Evolutionary conservation across 2,113 vertebrate species (phyloP).

Genomic region (Hypocryptadius cinnamomeus): DNA sequence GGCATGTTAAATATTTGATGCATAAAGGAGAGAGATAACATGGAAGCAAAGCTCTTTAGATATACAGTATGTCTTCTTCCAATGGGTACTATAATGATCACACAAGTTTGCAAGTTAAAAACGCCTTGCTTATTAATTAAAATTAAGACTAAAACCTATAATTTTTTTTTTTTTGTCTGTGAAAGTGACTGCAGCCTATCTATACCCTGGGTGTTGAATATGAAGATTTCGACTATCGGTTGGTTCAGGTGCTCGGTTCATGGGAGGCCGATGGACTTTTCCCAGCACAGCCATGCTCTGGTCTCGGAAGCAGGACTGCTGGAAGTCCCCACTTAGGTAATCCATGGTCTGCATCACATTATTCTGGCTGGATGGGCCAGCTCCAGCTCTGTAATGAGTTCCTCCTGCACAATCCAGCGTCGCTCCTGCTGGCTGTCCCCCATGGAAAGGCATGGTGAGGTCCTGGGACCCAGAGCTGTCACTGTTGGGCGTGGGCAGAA

Average conservation of each 20-base stretch:
- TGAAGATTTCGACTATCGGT: conserved; percentile 88
- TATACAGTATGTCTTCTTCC: conserved; percentile 33
- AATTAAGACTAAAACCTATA: conserved; percentile 75
- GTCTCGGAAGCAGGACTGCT: conserved; percentile 96
- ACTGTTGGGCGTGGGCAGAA: conserved; percentile 96
- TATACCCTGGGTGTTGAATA: conserved; percentile 98
- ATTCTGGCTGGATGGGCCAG: conserved; percentile 83
- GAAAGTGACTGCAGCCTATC: conserved; percentile 85
- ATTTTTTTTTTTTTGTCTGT: conserved; percentile 46
- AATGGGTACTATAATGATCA: conserved; percentile 70
- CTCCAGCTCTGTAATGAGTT: conserved; percentile 87
- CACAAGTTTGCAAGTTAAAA: conserved; percentile 72
- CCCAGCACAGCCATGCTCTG: conserved; percentile 91
- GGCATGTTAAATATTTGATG: conserved; percentile 16
- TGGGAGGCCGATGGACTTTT: conserved; percentile 91
- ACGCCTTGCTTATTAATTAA: conserved; percentile 71
- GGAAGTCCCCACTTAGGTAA: conserved; percentile 96
- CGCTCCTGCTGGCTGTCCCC: conserved; percentile 78
- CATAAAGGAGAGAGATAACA: not conserved
- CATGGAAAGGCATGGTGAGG: conserved; percentile 88
- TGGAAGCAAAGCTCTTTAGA: conserved; percentile 34
- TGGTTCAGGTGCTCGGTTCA: conserved; percentile 86
- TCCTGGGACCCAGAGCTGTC: conserved; percentile 99
- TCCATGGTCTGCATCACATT: conserved; percentile 94
- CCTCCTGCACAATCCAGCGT: conserved; percentile 86